phyloP scores from a whole-genome alignment of 2,113 vertebrate species.

The Amblyopsis rosae region DNA sequence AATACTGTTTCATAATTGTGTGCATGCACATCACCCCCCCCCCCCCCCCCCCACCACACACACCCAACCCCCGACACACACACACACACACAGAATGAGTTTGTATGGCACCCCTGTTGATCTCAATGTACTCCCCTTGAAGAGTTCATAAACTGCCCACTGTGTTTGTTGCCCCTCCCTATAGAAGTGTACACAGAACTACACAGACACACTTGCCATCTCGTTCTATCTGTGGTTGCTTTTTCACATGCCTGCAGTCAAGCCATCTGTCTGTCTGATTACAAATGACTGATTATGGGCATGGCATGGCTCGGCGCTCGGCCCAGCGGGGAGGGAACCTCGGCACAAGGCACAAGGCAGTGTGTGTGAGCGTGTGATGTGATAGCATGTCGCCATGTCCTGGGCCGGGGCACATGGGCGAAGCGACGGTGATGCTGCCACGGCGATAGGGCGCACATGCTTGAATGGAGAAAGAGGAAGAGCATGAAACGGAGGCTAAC shows the following conservation, averaged over 20 bases:
- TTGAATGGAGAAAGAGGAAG: background rate
- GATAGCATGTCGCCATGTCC: background rate
- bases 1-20: background rate
- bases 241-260: background rate
- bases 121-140: background rate
- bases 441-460: background rate
- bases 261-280: constrained; percentile 24
- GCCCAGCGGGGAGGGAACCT: background rate
- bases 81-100: background rate
- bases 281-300: constrained; percentile 26
- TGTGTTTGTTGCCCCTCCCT: constrained; percentile 3
- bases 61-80: background rate
- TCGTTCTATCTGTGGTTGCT: background rate
- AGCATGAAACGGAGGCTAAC: background rate
- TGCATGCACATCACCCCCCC: background rate
- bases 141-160: background rate
- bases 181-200: background rate
- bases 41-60: background rate
- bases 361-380: background rate
- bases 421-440: background rate
- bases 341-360: background rate
- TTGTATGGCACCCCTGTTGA: background rate
- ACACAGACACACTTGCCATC: background rate
- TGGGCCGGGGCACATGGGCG: background rate
- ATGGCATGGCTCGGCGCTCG: background rate